These are phyloP conservation scores for Fukomys damarensis DNA, from an alignment of 2,113 vertebrate species.

Conservation along the genomic window DNA sequence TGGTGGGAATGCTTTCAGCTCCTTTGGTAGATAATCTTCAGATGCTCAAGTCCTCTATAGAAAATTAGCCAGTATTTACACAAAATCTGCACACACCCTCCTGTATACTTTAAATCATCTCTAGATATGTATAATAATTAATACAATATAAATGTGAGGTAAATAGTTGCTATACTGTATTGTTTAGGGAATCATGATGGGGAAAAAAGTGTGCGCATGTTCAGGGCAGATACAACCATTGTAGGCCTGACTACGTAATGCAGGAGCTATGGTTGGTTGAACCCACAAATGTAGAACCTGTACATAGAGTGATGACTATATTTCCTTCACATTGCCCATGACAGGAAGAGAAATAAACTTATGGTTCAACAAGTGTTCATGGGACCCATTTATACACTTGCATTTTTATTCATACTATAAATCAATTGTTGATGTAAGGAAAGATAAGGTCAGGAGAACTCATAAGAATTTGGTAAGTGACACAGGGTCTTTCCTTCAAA, in stretches of 20 bases:
- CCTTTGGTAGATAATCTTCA: background rate
- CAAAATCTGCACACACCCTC: background rate
- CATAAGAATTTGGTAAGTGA: background rate
- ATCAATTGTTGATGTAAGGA: background rate
- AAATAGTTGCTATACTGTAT: background rate
- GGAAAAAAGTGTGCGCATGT: background rate
- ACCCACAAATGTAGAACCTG: background rate
- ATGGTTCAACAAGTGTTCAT: background rate
- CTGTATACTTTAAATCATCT: background rate
- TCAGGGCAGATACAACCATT: background rate
- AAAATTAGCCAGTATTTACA: background rate
- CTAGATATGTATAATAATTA: background rate
- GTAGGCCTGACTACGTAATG: background rate
- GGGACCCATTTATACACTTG: background rate
- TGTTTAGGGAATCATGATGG: background rate
- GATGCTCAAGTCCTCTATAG: background rate
- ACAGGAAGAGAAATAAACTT: constrained; percentile 7
- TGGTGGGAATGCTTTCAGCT: background rate
- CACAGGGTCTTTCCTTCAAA: constrained; percentile 1
- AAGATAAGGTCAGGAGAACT: background rate
- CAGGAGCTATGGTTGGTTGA: background rate
- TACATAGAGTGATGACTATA: background rate
- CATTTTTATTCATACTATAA: constrained; percentile 43
- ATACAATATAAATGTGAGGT: background rate
- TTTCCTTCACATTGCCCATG: background rate